phyloP scores from a whole-genome alignment of 2,797 vertebrate genomes.

The Acropternis orthonyx region DNA sequence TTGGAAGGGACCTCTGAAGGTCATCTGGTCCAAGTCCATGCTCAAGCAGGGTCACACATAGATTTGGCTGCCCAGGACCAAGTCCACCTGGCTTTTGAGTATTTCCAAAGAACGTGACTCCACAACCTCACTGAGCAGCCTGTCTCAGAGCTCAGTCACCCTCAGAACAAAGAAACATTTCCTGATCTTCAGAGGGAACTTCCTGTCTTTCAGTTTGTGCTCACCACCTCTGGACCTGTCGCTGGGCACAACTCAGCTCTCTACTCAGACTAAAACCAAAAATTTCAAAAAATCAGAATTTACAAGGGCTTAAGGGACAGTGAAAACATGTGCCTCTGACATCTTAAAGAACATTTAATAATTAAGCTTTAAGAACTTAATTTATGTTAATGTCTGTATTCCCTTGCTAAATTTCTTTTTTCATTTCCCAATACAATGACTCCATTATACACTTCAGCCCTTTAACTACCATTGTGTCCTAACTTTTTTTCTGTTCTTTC shows the following conservation, averaged over 20 bases:
- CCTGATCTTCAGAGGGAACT: background rate
- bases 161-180: background rate
- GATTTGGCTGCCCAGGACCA: background rate
- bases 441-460: background rate
- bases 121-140: background rate
- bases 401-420: background rate
- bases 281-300: background rate
- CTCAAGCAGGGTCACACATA: background rate
- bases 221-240: background rate
- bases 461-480: background rate
- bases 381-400: background rate
- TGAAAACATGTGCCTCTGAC: background rate
- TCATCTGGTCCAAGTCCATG: background rate
- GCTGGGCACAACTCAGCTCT: background rate
- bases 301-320: background rate
- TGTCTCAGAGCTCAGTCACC: background rate
- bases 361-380: background rate
- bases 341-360: background rate
- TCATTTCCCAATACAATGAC: background rate
- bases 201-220: background rate
- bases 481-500: background rate
- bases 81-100: background rate
- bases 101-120: background rate
- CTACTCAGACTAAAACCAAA: background rate
- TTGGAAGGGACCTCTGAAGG: background rate